Base-by-base conservation (phyloP, 2,888 invertebrate species). In the Noctuana brunneofusca region DNA sequence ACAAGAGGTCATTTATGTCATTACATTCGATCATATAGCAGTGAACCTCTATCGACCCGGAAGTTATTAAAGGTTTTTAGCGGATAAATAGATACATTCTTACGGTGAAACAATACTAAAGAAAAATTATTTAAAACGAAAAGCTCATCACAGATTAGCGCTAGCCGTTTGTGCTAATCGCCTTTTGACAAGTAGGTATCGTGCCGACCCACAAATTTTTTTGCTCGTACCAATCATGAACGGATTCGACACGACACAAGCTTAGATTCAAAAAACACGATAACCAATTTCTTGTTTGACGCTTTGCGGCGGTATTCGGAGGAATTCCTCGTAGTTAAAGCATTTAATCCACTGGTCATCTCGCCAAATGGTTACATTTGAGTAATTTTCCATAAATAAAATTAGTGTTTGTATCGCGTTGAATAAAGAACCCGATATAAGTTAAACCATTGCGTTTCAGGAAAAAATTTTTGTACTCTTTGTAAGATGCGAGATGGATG, bases 171-270 rank as follows among this genome's bases (percentile, higher is more conserved):
- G 57, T 72, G 77, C 76, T 85, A 84, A 84, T 84, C 79, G 76
- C 71, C 71, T 74, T 73, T 82, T 82, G 84, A 84, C 83, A 78
- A 68, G 79, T 76, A 12, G 30, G 18, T 46, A 41, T 48, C 12
- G 20, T 6, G n/a, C 16, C 3, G 35, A 68, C 65, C 70, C 12
- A 22, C 22, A 48, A 48, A 48, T 43, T 85, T 88, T 86, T 87
- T 86, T 86, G 75, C 72, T 72, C 64, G 50, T 48, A 63, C 64
- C 62, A 64, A 65, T 65, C 56, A 46, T 65, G 63, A 65, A 46
- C 53, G 35, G 32, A 53, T 73, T 65, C 59, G 49, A 49, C 58
- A 70, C 65, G 65, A 68, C 67, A 66, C 41, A 9, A 66, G 69
- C 65, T 58, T 49, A 66, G 68, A 64, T 66, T 65, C 63, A 63